phyloP scores from a whole-genome alignment of 1,140 invertebrate genomes.

The Samia ricini region DNA sequence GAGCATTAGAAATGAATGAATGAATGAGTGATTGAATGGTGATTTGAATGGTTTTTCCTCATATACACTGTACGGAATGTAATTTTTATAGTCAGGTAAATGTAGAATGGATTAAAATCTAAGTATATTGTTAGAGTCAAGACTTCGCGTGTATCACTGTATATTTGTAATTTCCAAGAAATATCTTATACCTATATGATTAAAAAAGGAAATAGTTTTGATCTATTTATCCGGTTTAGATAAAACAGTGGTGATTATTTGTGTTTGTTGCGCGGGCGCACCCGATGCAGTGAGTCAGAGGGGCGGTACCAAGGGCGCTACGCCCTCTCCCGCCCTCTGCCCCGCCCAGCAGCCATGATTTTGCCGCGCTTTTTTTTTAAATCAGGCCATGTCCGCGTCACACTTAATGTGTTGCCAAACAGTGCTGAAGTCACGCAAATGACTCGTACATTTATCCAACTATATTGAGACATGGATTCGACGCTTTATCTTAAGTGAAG shows the following conservation, averaged over 20 bases:
- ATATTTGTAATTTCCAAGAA: background rate
- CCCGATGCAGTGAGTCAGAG: constrained; percentile 58
- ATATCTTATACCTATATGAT: background rate
- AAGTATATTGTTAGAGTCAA: background rate
- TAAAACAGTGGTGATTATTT: background rate
- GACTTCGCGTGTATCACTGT: background rate
- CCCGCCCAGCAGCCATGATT: constrained; percentile 66
- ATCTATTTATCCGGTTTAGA: background rate
- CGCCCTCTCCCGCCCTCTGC: constrained; percentile 63
- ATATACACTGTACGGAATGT: too few relatives aligned
- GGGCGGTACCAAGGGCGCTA: constrained; percentile 71
- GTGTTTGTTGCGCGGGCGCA: constrained; percentile 26
- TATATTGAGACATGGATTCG: background rate
- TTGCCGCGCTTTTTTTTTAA: constrained; percentile 70
- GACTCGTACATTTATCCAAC: constrained; percentile 29
- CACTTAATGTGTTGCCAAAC: constrained; percentile 69
- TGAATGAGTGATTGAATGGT: too few relatives aligned
- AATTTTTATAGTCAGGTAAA: too few relatives aligned
- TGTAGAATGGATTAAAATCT: background rate
- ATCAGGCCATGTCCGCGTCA: constrained; percentile 55
- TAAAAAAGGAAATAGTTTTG: background rate
- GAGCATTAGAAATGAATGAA: too few relatives aligned
- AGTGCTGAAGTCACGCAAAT: constrained; percentile 50
- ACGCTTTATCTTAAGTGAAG: background rate
- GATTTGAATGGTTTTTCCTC: too few relatives aligned